Evolutionary conservation across 2,113 vertebrate species (phyloP).

Genomic region (Myrmophylax atrothorax): DNA sequence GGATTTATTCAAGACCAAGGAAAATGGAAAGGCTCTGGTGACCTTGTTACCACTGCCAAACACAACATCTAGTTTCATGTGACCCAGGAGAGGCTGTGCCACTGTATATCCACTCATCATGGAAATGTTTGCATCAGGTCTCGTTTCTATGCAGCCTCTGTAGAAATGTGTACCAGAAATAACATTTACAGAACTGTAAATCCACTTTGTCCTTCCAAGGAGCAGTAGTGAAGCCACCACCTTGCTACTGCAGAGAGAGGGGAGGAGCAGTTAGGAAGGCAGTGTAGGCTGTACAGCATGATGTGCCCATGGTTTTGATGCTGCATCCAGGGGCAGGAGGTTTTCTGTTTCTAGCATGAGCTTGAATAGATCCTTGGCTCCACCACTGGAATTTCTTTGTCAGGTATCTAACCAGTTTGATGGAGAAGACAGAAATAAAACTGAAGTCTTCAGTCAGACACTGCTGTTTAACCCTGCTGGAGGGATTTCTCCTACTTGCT

Average conservation of each 20-base stretch:
- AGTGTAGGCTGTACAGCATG: fast-evolving
- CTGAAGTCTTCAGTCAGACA: not conserved
- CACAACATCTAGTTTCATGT: not conserved
- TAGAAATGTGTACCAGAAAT: not conserved
- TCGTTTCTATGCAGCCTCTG: not conserved
- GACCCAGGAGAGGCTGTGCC: not conserved
- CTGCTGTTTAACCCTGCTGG: not conserved
- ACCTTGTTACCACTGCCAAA: not conserved
- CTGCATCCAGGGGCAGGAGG: not conserved
- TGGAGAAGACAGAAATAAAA: not conserved
- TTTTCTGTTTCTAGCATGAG: not conserved
- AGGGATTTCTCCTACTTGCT: not conserved
- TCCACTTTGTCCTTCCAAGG: not conserved
- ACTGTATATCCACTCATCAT: not conserved
- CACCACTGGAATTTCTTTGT: not conserved
- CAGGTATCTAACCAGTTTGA: not conserved
- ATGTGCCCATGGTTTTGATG: not conserved
- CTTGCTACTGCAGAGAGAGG: not conserved
- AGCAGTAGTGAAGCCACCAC: not conserved
- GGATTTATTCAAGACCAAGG: not conserved
- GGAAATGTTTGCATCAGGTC: not conserved
- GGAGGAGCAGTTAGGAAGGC: not conserved
- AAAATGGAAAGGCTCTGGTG: not conserved
- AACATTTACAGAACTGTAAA: not conserved
- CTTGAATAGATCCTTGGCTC: not conserved